Evolutionary conservation across 2,888 invertebrate genomes (phyloP), one percentile per base, ranked within the genome.

Genomic region (Sericinus montela): DNA sequence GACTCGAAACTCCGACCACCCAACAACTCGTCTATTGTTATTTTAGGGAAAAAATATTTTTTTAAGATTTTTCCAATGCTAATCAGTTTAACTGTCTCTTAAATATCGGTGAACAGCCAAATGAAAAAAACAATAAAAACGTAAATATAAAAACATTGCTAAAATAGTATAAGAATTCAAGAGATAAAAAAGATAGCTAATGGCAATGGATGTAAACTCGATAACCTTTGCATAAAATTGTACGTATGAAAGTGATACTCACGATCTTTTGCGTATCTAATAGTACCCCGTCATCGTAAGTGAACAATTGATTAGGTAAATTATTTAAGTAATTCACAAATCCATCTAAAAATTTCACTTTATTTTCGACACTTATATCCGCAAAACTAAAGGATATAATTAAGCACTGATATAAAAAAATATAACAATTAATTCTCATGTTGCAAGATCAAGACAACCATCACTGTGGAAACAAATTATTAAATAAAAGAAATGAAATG

Each of bases 301-400:
- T 69, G 63, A 83, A 87, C 37, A 69, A 55, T 51, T 81, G 83
- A 58, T 84, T 73, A 38, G 88, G 84, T 55, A 85, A 72, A 57
- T 77, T 77, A 68, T 90, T 91, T 57, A 90, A 75, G 68, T 83
- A 80, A 29, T 84, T 64, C 53, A 91, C 60, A 55, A 91, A 83
- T 55, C 67, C 77, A 72, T 66, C 75, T 51, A 74, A 72, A 47
- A 80, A 62, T 48, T 72, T 78, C 19, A 67, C 67, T 54, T 72
- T 74, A 53, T 62, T 67, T 45, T 69, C 71, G 35, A 58, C 42
- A 63, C 61, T 69, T 50, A 80, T 45, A 55, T 85, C 77, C 53
- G 75, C 67, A 38, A 64, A 69, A 63, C 72, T 68, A 54, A 56
- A 49, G 25, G 60, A 58, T 59, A 71, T 45, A 56, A 80, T 56